These are phyloP conservation scores for Lasioglossum baleicum DNA, from an alignment of 1,140 invertebrate genomes.

Conservation along the genomic window DNA sequence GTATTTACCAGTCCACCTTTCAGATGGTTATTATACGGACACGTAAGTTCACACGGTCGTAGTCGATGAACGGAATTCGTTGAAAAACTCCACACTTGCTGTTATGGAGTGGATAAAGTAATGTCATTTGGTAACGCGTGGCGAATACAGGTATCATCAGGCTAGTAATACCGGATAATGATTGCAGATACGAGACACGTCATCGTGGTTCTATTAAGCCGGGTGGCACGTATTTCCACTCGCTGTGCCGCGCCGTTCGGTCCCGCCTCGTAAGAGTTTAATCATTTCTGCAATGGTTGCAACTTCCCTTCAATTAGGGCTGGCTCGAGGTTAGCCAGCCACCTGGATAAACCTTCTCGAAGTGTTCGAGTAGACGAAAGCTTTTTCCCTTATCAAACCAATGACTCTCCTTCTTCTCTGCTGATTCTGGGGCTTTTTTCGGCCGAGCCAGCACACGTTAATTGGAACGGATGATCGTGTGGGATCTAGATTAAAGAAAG, in stretches of 20 bases:
- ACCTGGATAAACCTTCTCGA: constrained; percentile 68
- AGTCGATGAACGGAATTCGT: no score
- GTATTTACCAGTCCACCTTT: no score
- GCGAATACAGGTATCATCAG: constrained; percentile 53
- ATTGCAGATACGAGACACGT: constrained; percentile 64
- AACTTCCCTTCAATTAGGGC: constrained; percentile 69
- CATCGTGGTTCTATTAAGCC: constrained; percentile 61
- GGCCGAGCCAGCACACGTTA: constrained; percentile 45
- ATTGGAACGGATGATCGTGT: constrained; percentile 47
- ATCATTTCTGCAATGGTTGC: constrained; percentile 57
- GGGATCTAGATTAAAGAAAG: constrained; percentile 52
- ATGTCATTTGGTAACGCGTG: constrained; percentile 48
- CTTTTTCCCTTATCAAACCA: constrained; percentile 33
- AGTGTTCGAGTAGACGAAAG: constrained; percentile 25
- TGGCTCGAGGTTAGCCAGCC: constrained; percentile 47
- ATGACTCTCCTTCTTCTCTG: not conserved
- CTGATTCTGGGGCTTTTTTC: constrained; percentile 25
- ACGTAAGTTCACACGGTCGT: no score
- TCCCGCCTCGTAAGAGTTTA: constrained; percentile 55
- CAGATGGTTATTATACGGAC: no score
- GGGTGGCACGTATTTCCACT: constrained; percentile 51
- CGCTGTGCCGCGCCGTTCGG: constrained; percentile 16
- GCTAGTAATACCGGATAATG: constrained; percentile 67
- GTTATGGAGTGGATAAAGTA: constrained; percentile 47
- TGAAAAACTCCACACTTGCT: constrained; percentile 54